Evolutionary conservation across 2,888 invertebrate genomes (phyloP).

Genomic region (Drosophila trichaetosa): DNA sequence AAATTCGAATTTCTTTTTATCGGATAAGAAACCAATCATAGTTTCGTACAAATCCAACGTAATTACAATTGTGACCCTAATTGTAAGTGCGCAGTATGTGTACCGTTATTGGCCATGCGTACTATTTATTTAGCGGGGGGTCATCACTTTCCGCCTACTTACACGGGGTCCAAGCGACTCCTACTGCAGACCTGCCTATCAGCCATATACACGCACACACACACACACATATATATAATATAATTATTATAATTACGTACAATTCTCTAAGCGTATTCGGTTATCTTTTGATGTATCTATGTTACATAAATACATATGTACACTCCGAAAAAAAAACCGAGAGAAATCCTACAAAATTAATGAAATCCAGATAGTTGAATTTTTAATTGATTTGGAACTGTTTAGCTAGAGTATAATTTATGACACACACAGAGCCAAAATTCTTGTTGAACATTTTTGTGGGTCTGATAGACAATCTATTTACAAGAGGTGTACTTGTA

Average conservation of each 20-base stretch:
- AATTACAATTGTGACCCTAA: background rate
- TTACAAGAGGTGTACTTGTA: background rate
- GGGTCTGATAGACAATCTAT: background rate
- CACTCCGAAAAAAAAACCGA: background rate
- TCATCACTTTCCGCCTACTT: background rate
- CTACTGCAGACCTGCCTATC: background rate
- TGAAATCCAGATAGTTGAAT: background rate
- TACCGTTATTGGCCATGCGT: constrained; percentile 12
- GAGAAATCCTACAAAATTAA: background rate
- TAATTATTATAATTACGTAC: background rate
- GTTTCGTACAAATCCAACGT: background rate
- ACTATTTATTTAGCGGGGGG: background rate
- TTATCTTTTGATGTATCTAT: background rate
- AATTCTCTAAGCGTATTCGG: background rate
- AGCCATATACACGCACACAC: background rate
- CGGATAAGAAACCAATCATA: background rate
- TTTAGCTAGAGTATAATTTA: background rate
- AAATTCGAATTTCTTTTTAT: background rate
- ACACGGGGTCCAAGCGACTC: background rate
- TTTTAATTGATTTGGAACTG: background rate
- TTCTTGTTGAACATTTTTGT: background rate
- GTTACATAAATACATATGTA: background rate
- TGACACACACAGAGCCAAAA: background rate
- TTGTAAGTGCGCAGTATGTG: background rate
- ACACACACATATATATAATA: background rate